These are phyloP conservation scores for Chrysina gloriosa DNA, from an alignment of 2,888 invertebrate genomes.

Conservation along the genomic window DNA sequence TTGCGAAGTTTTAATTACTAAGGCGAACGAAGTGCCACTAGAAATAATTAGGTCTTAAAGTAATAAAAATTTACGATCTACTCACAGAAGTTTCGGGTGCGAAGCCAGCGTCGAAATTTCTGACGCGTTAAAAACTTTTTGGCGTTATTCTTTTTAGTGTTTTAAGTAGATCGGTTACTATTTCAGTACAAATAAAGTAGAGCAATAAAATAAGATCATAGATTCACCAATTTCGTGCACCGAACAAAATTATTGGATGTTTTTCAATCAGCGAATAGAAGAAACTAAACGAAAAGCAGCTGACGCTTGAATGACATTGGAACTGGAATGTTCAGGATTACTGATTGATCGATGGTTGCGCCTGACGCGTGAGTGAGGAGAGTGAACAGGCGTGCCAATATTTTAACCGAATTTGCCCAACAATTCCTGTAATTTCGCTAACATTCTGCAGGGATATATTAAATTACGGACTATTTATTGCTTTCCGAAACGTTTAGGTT, in stretches of 20 bases:
- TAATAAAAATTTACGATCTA: constrained; percentile 30
- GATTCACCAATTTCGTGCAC: constrained; percentile 6
- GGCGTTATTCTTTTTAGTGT: not conserved
- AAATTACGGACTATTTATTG: constrained; percentile 35
- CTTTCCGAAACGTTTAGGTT: not conserved
- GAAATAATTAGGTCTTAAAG: constrained; percentile 25
- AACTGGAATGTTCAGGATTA: constrained; percentile 58
- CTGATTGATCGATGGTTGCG: constrained; percentile 61
- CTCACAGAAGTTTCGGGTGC: constrained; percentile 6
- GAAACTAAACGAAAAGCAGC: constrained; percentile 55
- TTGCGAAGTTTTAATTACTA: constrained; percentile 28
- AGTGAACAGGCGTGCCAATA: constrained; percentile 47
- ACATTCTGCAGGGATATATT: constrained; percentile 29
- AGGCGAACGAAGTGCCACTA: constrained; percentile 4
- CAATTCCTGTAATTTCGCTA: constrained; percentile 41
- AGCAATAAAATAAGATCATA: constrained; percentile 6
- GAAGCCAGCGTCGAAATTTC: not conserved
- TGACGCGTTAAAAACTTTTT: constrained; percentile 2
- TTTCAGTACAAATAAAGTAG: no score
- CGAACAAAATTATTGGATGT: constrained; percentile 50
- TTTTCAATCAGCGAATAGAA: constrained; percentile 55
- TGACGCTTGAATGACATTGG: constrained; percentile 58
- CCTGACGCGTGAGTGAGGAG: constrained; percentile 46
- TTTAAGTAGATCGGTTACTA: not conserved
- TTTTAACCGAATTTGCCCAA: constrained; percentile 45